Base-by-base conservation (phyloP, 92 coral and sea anemone species). In the Epizoanthus rinbou region DNA sequence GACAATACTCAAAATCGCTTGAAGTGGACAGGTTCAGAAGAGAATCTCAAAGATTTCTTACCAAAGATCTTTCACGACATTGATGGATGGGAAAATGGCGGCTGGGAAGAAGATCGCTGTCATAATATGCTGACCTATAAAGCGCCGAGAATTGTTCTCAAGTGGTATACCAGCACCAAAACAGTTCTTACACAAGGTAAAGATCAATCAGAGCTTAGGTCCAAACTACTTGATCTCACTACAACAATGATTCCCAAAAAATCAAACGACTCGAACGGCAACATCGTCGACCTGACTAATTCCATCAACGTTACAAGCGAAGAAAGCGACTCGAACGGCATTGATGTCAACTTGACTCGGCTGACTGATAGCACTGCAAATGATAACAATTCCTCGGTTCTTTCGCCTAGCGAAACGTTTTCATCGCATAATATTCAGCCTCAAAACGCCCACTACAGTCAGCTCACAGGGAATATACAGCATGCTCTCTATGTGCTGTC, bases 161-260 rank as follows among this genome's bases (percentile, higher is more conserved):
- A 76, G 24, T 76, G 69, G 81, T 76, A 76, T 31, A 76, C 65
- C 65, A 24, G 66, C 39, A 76, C 66, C 81, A 76, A 76, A 56
- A 76, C 81, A 43, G 58, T 76, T 53, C 35, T 57, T 4, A 54
- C 57, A 22, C 81, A 57, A 56, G 68, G 81, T 41, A 76, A 56
- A 54, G 66, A 76, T 53, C 66, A 76, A 53, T 5, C 81, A 8
- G 66, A 75, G 53, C 28, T 41, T 37, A 19, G 39, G 39, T 67
- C 22, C 16, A 16, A 25, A 47, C 35, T 67, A 66, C 25, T 25
- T 37, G 73, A 7, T n/a, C n/a, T n/a, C n/a, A n/a, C n/a, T n/a
- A n/a, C n/a, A n/a, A n/a, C n/a, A n/a, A n/a, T n/a, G n/a, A n/a
- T n/a, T n/a, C n/a, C n/a, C n/a, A n/a, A n/a, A n/a, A n/a, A n/a